A percentile compares a stretch with the other conserved stretches of the same genome.
Conservation (phyloP, 2,888 invertebrate species). For the Dasypogon diadema region DNA sequence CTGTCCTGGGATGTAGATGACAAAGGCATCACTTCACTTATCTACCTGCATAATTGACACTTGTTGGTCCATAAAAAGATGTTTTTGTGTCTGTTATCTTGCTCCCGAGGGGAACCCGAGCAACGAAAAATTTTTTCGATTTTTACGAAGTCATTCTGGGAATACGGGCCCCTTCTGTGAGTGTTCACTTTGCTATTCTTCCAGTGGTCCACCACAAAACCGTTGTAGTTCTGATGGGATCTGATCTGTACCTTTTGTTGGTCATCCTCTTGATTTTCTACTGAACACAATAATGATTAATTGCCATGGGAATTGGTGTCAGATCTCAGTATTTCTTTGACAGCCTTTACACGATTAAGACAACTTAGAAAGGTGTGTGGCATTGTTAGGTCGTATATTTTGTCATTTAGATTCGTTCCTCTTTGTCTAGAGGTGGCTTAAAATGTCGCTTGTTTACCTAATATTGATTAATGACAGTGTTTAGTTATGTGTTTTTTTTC, state of each 20-base stretch:
- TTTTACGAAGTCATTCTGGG: slow-evolving; percentile 48
- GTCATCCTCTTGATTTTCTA: slow-evolving; percentile 45
- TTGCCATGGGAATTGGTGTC: slow-evolving; percentile 48
- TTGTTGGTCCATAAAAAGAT: slow-evolving; percentile 45
- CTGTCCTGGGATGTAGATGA: slow-evolving; percentile 26
- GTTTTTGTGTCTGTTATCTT: slow-evolving; percentile 34
- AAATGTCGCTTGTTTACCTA: slow-evolving; percentile 33
- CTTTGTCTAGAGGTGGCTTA: slow-evolving; percentile 27
- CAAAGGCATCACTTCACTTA: slow-evolving; percentile 36
- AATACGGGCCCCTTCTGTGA: slow-evolving; percentile 36
- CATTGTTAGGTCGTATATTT: slow-evolving; percentile 35
- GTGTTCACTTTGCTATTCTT: slow-evolving; percentile 23
- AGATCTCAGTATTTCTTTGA: slow-evolving; percentile 46
- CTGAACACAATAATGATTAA: slow-evolving; percentile 47
- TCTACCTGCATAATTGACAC: slow-evolving; percentile 52
- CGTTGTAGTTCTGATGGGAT: slow-evolving; percentile 22
- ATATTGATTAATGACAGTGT: slow-evolving; percentile 45
- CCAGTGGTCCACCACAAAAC: slow-evolving; percentile 43
- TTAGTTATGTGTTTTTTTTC: too few relatives aligned
- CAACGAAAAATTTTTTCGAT: slow-evolving; percentile 27
- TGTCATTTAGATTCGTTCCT: slow-evolving; percentile 34
- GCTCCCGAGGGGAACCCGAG: slow-evolving; percentile 41
- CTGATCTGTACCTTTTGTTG: slow-evolving; percentile 43
- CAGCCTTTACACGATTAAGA: slow-evolving; percentile 48
- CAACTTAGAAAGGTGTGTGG: slow-evolving; percentile 49